Conservation (phyloP, 2,797 vertebrate species). For the Cetoscarus ocellatus region DNA sequence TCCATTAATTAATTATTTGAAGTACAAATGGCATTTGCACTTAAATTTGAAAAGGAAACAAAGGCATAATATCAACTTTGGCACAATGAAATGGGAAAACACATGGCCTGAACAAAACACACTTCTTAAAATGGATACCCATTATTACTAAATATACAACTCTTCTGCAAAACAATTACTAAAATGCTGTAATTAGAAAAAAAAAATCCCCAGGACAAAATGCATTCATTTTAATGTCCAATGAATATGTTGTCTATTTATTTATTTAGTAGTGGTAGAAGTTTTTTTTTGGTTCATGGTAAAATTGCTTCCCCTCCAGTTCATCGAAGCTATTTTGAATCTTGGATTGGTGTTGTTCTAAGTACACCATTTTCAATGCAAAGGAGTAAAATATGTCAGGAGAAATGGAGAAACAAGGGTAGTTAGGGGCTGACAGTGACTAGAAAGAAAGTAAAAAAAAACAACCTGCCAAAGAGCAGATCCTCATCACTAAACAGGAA, state of each 20-base stretch:
- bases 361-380: too few species aligned
- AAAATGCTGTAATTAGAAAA: background rate
- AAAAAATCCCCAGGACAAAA: background rate
- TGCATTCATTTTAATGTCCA: background rate
- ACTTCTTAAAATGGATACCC: background rate
- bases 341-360: too few species aligned
- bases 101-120: background rate
- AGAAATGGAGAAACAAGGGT: background rate
- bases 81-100: background rate
- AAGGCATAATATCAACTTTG: background rate
- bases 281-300: too few species aligned
- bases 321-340: too few species aligned
- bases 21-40: too few species aligned
- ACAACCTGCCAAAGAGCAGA: slow-evolving; percentile 27
- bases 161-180: background rate
- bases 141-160: background rate
- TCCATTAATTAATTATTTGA: too few species aligned
- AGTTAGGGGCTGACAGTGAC: background rate
- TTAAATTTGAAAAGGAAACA: background rate
- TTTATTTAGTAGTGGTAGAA: too few species aligned
- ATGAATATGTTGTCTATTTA: background rate
- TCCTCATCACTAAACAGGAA: slow-evolving; percentile 28
- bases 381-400: background rate
- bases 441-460: slow-evolving; percentile 10
- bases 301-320: too few species aligned